Conservation (phyloP, 64 coral and sea anemone genomes). For the Pachyseris speciosa region DNA sequence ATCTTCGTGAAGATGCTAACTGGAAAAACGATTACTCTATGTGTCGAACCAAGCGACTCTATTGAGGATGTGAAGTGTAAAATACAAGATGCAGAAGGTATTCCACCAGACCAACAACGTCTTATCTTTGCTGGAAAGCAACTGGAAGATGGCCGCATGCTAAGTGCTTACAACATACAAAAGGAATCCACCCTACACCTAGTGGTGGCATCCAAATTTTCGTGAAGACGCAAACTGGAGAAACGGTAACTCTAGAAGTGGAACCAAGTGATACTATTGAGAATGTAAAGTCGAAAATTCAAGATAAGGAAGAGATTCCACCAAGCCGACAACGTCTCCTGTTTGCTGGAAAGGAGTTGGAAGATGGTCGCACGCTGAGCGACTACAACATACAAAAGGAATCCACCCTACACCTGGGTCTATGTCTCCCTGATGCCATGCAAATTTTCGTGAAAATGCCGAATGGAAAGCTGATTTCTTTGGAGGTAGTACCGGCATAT, state of each 20-base stretch:
- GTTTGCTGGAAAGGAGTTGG: conserved; percentile 14
- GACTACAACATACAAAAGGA: conserved; percentile 58
- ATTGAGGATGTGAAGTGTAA: neutral
- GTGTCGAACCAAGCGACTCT: no score
- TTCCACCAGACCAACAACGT: no score
- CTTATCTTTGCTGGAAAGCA: neutral
- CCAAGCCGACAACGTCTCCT: conserved; percentile 30
- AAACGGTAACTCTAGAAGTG: conserved; percentile 21
- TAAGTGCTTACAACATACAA: no score
- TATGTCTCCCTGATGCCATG: conserved; percentile 16
- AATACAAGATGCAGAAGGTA: neutral
- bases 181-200: no score
- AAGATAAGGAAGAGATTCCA: conserved; percentile 39
- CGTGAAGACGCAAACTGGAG: conserved; percentile 37
- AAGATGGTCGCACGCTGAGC: conserved; percentile 30
- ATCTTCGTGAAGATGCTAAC: no score
- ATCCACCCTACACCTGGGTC: conserved; percentile 7
- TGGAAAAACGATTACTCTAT: neutral
- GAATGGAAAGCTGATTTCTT: no score
- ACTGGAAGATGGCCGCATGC: neutral
- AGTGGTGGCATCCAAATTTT: no score
- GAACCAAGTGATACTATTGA: conserved; percentile 51
- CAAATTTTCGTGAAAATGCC: neutral
- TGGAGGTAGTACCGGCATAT: no score
- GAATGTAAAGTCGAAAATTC: conserved; percentile 46